These are phyloP conservation scores for Ctenodactylus gundi DNA, from an alignment of 2,113 vertebrate genomes.

Conservation along the genomic window DNA sequence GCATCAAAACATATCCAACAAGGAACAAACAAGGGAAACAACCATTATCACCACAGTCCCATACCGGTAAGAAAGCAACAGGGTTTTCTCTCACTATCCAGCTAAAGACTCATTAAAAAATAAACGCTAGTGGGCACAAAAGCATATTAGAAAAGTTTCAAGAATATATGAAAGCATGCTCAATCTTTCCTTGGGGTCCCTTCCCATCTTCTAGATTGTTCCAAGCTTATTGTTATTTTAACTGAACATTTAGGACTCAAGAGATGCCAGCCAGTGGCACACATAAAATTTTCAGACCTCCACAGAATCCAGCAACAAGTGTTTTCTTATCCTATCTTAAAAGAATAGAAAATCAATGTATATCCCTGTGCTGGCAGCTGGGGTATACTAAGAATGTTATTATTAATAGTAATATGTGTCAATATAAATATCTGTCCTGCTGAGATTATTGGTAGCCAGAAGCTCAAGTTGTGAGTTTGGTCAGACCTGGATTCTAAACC, in stretches of 20 bases:
- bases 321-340: neutral
- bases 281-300: neutral
- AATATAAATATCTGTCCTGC: neutral
- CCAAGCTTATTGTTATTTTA: conserved; percentile 1
- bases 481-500: neutral
- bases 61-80: neutral
- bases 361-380: neutral
- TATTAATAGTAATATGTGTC: neutral
- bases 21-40: neutral
- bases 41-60: neutral
- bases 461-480: neutral
- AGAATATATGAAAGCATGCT: neutral
- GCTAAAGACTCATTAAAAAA: neutral
- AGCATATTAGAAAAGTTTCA: conserved; percentile 21
- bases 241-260: conserved; percentile 15
- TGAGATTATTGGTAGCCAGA: neutral
- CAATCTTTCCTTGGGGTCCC: neutral
- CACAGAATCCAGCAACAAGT: neutral
- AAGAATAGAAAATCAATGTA: neutral
- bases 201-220: neutral
- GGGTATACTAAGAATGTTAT: neutral
- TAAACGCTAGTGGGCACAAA: neutral
- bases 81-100: neutral
- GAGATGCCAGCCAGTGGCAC: neutral
- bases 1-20: neutral